phyloP scores from a whole-genome alignment of 2,888 invertebrate species.

The Tipula helvola region DNA sequence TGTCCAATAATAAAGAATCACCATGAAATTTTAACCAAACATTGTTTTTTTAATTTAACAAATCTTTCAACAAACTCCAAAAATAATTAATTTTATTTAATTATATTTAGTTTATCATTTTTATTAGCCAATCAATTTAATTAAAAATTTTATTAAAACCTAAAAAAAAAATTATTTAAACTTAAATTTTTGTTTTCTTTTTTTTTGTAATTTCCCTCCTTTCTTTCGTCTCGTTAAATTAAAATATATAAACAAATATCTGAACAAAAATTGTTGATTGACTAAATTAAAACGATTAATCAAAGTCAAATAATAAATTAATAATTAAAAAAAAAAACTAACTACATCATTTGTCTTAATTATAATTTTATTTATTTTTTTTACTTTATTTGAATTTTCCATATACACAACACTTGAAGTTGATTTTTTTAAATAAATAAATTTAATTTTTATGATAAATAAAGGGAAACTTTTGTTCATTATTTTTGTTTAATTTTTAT shows the following conservation, averaged over 20 bases:
- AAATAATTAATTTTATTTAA: background rate
- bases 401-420: background rate
- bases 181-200: background rate
- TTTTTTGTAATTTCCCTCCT: background rate
- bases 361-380: background rate
- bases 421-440: background rate
- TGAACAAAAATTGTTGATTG: background rate
- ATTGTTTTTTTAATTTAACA: background rate
- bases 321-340: background rate
- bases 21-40: background rate
- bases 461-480: conserved; percentile 4
- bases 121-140: conserved; percentile 4
- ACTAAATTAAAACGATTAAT: background rate
- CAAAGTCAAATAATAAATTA: background rate
- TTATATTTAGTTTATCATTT: background rate
- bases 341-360: conserved; percentile 4
- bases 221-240: background rate
- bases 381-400: background rate
- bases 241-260: background rate
- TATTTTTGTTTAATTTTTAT: background rate
- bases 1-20: background rate
- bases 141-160: background rate
- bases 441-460: background rate
- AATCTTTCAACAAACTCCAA: background rate
- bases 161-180: background rate